These are phyloP conservation scores for Hermodice carunculata DNA, from an alignment of 2,888 invertebrate species.

Conservation along the genomic window DNA sequence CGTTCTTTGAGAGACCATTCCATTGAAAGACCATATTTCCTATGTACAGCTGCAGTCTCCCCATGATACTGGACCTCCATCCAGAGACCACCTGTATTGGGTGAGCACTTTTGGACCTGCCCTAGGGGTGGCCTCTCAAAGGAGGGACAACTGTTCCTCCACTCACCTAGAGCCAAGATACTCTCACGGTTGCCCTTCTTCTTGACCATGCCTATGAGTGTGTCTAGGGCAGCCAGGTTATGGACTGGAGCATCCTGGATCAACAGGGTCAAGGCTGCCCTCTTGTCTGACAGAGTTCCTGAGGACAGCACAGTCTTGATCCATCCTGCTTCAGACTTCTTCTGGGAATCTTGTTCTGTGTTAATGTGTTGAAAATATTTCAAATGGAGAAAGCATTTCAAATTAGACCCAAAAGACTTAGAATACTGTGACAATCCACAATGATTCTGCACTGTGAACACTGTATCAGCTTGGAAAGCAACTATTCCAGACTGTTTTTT, in stretches of 20 bases:
- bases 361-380: no score
- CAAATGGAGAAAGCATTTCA: no score
- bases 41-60: no score
- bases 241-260: conserved; percentile 89
- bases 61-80: background rate
- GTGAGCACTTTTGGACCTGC: background rate
- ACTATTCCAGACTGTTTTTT: no score
- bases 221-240: conserved; percentile 79
- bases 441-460: no score
- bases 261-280: conserved; percentile 85
- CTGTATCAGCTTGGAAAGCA: no score
- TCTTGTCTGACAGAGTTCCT: conserved; percentile 87
- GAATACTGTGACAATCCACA: no score
- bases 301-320: conserved; percentile 76
- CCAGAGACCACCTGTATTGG: background rate
- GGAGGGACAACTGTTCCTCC: background rate
- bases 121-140: background rate
- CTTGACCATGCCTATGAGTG: conserved; percentile 82
- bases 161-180: conserved; percentile 74
- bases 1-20: no score
- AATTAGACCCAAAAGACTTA: no score
- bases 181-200: conserved; percentile 80
- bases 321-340: conserved; percentile 65
- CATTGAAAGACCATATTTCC: background rate
- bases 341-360: conserved; percentile 56